Evolutionary conservation across 2,113 vertebrate genomes (phyloP).

Genomic region (Tychaedon coryphoeus): DNA sequence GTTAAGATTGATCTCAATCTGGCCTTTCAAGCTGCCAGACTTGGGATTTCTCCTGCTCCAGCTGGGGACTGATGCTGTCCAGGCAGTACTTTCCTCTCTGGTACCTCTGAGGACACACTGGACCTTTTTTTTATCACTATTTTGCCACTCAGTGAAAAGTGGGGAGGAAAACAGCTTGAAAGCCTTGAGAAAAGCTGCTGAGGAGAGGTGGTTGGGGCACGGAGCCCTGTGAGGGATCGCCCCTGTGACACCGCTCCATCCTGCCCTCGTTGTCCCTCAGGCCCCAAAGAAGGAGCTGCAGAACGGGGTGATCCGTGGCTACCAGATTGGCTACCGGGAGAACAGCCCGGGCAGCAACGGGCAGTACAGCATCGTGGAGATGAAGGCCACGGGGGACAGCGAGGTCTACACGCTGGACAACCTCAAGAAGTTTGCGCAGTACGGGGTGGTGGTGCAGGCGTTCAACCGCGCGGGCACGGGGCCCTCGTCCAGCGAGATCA

Average conservation of each 20-base stretch:
- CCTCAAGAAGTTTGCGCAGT: constrained; percentile 97
- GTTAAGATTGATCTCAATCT: constrained; percentile 66
- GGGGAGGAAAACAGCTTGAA: background rate
- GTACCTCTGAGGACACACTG: accelerated
- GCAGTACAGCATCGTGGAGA: constrained; percentile 98
- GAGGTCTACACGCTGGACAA: constrained; percentile 98
- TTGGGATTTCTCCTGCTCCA: background rate
- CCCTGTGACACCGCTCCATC: background rate
- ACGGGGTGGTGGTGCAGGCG: constrained; percentile 96
- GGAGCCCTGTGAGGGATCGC: background rate
- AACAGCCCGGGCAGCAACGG: constrained; percentile 96
- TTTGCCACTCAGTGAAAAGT: background rate
- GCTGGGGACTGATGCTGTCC: accelerated
- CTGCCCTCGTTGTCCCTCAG: constrained; percentile 43
- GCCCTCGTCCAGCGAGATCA: constrained; percentile 97
- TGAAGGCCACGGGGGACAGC: constrained; percentile 96
- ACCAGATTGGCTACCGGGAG: constrained; percentile 97
- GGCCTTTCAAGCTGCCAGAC: background rate
- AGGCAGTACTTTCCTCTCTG: background rate
- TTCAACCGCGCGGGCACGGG: constrained; percentile 96
- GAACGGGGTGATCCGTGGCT: constrained; percentile 95
- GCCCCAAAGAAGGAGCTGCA: constrained; percentile 95
- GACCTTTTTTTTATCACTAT: background rate
- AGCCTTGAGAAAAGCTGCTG: background rate
- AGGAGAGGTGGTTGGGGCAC: accelerated